Percentiles rank a stretch among this genome's conserved stretches.
Evolutionary conservation across 30 jellyfish, hydroid and myxozoan species (phyloP).

Genomic region (Chrysaora quinquecirrha): DNA sequence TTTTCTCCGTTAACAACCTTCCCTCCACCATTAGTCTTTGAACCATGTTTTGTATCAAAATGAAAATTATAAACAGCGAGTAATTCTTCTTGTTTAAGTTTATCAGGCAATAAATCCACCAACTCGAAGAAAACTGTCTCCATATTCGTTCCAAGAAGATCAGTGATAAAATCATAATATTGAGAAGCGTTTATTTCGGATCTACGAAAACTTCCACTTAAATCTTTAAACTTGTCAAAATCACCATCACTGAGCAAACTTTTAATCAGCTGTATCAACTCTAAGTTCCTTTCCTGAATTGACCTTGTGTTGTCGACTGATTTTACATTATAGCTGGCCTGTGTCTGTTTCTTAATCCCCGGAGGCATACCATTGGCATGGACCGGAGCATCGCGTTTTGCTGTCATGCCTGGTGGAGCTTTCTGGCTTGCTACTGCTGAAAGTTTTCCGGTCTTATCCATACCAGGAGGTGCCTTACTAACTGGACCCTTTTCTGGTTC

Average conservation of each 20-base stretch:
- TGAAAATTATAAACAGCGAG: slow-evolving; percentile 7
- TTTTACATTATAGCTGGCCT: too few species aligned
- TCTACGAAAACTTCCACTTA: slow-evolving; percentile 88
- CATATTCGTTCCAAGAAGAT: slow-evolving; percentile 66
- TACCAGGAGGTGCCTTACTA: slow-evolving; percentile 71
- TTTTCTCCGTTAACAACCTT: slow-evolving; percentile 25
- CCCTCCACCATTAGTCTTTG: too few species aligned
- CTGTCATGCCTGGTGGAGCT: slow-evolving; percentile 12
- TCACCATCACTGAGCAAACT: slow-evolving; percentile 49
- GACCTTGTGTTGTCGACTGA: background rate
- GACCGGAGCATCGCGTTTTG: slow-evolving; percentile 30
- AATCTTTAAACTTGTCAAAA: slow-evolving; percentile 53
- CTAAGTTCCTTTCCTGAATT: slow-evolving; percentile 66
- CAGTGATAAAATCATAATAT: slow-evolving; percentile 62
- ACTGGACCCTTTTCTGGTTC: too few species aligned
- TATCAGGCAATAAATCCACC: slow-evolving; percentile 92
- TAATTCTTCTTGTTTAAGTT: slow-evolving; percentile 71
- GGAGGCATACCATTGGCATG: too few species aligned
- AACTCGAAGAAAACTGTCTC: slow-evolving; percentile 81
- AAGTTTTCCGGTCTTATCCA: background rate
- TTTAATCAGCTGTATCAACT: slow-evolving; percentile 62
- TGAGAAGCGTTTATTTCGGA: slow-evolving; percentile 51
- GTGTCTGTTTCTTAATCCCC: too few species aligned
- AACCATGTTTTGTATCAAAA: background rate
- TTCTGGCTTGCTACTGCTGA: too few species aligned